A percentile compares a stretch with the other conserved stretches of the same genome.
Evolutionary conservation across 1,140 invertebrate genomes (phyloP).

Genomic region (Philotrypesis tridentata): DNA sequence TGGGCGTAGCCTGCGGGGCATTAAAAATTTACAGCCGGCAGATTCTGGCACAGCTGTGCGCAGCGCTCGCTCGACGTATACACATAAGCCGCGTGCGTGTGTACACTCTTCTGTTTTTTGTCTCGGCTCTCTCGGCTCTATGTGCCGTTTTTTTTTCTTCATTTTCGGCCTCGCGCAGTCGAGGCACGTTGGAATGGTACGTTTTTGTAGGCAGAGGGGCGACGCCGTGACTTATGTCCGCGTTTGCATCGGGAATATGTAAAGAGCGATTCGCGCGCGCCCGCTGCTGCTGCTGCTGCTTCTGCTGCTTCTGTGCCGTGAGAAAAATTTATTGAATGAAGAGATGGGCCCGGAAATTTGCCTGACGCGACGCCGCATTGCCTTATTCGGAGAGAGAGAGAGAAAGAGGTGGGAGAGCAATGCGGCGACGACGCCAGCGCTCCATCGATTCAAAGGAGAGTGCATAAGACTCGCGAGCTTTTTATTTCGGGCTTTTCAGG

Average conservation of each 20-base stretch:
- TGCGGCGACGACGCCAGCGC: not conserved
- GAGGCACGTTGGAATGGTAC: slow-evolving; percentile 43
- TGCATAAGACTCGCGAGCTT: not conserved
- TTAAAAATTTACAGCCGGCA: not conserved
- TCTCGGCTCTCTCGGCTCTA: slow-evolving; percentile 13
- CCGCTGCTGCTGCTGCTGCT: too few relatives aligned
- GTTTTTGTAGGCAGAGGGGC: slow-evolving; percentile 29
- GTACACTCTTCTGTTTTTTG: slow-evolving; percentile 21
- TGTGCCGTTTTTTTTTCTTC: slow-evolving; percentile 23
- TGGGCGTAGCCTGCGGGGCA: not conserved
- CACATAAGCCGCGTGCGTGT: not conserved
- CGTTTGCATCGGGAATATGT: slow-evolving; percentile 48
- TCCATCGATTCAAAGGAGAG: not conserved
- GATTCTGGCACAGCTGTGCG: not conserved
- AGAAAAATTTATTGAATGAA: slow-evolving; percentile 47
- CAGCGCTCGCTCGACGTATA: too few relatives aligned
- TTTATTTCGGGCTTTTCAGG: not conserved
- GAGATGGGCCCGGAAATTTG: slow-evolving; percentile 22
- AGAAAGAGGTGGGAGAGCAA: not conserved
- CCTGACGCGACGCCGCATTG: not conserved
- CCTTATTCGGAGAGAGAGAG: not conserved
- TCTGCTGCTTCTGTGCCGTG: slow-evolving; percentile 20
- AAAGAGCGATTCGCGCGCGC: slow-evolving; percentile 32
- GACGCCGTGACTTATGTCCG: slow-evolving; percentile 39
- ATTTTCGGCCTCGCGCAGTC: slow-evolving; percentile 22